Evolutionary conservation across 2,113 vertebrate species (phyloP).

Genomic region (Istiophorus platypterus): DNA sequence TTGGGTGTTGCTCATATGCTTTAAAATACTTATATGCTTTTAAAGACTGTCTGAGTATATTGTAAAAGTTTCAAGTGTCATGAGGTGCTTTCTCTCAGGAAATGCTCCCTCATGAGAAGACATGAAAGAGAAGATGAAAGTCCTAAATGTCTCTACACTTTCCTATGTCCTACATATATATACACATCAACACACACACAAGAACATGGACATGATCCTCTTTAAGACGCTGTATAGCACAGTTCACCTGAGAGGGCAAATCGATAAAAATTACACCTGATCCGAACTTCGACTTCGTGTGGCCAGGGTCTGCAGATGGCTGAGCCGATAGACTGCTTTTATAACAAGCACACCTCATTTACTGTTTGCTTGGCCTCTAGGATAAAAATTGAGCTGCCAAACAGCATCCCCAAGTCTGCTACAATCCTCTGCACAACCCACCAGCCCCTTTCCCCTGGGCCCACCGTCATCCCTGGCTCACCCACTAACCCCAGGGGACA

Average conservation of each 20-base stretch:
- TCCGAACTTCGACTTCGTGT: slow-evolving; percentile 37
- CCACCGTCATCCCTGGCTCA: slow-evolving; percentile 49
- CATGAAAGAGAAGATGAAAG: neutral
- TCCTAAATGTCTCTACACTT: slow-evolving; percentile 1
- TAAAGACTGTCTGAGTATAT: neutral
- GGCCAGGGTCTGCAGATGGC: slow-evolving; percentile 34
- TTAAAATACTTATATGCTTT: slow-evolving; percentile 1
- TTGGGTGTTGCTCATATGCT: neutral
- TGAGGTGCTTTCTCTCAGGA: neutral
- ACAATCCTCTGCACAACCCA: slow-evolving; percentile 12
- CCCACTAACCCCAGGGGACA: slow-evolving; percentile 62
- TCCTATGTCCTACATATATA: neutral
- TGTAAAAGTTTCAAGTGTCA: slow-evolving; percentile 16
- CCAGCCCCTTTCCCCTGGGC: neutral
- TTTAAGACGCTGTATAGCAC: slow-evolving; percentile 30
- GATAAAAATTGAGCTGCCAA: slow-evolving; percentile 60
- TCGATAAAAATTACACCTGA: slow-evolving; percentile 62
- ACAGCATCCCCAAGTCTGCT: slow-evolving; percentile 31
- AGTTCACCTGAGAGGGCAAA: slow-evolving; percentile 56
- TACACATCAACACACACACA: neutral
- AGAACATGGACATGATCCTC: slow-evolving; percentile 27
- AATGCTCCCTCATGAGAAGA: neutral
- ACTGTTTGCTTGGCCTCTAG: slow-evolving; percentile 44
- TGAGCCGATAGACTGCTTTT: slow-evolving; percentile 42
- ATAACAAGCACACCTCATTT: slow-evolving; percentile 60